Conservation (phyloP, 2,888 invertebrate species). For the Chironomus tentans region DNA sequence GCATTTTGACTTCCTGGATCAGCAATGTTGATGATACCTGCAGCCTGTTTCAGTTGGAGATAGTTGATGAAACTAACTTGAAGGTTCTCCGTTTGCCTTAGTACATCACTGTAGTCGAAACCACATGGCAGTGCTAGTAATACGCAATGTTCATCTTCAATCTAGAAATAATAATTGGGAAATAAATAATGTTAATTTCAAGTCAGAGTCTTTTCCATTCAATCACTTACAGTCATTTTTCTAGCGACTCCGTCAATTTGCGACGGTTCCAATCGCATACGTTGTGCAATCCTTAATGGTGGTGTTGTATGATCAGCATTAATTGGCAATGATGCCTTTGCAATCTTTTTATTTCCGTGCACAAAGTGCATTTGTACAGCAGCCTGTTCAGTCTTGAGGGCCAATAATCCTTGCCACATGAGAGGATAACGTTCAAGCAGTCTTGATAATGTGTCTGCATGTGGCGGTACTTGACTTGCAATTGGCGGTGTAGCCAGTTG, state of each 20-base stretch:
- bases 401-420: conserved; percentile 94
- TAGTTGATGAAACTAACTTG: conserved; percentile 92
- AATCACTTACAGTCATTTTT: conserved; percentile 76
- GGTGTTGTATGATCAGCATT: conserved; percentile 76
- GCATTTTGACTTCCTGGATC: conserved; percentile 88
- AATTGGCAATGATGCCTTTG: conserved; percentile 77
- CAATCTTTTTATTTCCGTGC: conserved; percentile 84
- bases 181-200: no score
- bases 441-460: conserved; percentile 73
- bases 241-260: conserved; percentile 94
- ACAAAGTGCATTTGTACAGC: conserved; percentile 99
- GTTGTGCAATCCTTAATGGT: conserved; percentile 85
- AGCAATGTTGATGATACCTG: conserved; percentile 94
- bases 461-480: conserved; percentile 69
- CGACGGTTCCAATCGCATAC: conserved; percentile 92
- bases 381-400: conserved; percentile 92
- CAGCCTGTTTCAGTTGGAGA: conserved; percentile 92
- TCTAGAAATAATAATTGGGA: conserved; percentile 45
- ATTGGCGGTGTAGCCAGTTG: conserved; percentile 50
- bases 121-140: conserved; percentile 92
- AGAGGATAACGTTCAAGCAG: conserved; percentile 85
- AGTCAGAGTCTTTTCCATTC: background rate
- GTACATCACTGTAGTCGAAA: conserved; percentile 84
- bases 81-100: conserved; percentile 85
- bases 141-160: conserved; percentile 93